Evolutionary conservation across 2,888 invertebrate species (phyloP).

Genomic region (Scrobipalpa costella): DNA sequence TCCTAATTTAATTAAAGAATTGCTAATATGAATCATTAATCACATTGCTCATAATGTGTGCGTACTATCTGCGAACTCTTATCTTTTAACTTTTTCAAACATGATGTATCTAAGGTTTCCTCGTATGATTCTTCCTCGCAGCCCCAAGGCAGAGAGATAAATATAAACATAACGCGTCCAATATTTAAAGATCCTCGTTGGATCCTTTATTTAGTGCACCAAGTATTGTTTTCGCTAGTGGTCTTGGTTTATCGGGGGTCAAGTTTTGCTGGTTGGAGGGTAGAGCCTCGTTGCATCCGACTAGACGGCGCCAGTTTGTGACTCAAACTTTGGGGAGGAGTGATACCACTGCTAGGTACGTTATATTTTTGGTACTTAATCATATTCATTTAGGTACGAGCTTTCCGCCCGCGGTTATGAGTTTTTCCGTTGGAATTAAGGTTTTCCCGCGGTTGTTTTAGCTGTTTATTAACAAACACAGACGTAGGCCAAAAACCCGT

Average conservation of each 20-base stretch:
- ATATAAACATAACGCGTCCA: conserved; percentile 28
- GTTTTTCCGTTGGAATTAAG: no score
- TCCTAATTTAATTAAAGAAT: no score
- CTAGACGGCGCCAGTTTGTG: conserved; percentile 58
- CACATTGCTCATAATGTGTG: no score
- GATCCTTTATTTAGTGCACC: conserved; percentile 18
- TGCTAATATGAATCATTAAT: no score
- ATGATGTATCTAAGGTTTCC: neutral
- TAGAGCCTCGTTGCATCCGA: conserved; percentile 44
- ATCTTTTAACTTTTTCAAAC: neutral
- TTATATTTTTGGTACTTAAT: conserved; percentile 54
- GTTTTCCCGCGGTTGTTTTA: no score
- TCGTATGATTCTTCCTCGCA: neutral
- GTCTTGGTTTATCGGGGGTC: conserved; percentile 37
- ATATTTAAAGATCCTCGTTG: conserved; percentile 14
- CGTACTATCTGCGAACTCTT: no score
- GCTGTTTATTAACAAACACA: no score
- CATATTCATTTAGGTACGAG: conserved; percentile 46
- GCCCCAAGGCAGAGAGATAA: conserved; percentile 27
- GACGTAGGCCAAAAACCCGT: no score
- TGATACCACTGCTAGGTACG: conserved; percentile 57
- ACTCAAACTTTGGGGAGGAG: conserved; percentile 45
- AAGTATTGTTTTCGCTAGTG: conserved; percentile 29
- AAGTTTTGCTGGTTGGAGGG: conserved; percentile 40
- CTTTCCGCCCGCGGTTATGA: no score